Evolutionary conservation across 2,797 vertebrate species (phyloP), one percentile per base, ranked within the genome.

Genomic region (Streptopelia turtur): DNA sequence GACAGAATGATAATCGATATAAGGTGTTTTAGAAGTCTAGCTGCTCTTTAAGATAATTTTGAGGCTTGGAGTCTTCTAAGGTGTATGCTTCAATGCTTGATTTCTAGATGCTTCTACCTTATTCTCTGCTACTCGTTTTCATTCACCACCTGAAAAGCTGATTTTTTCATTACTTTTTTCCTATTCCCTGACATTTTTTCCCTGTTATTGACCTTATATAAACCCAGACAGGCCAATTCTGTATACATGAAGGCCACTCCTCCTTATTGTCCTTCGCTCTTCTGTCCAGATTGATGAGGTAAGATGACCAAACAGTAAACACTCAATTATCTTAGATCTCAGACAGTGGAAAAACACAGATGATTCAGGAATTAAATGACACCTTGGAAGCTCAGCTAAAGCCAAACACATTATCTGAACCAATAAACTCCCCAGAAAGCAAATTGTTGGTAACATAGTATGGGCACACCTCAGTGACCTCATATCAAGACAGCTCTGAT

Each of bases 201-300:
- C 47, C 7, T 24, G 10, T 52, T 82, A 17, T 16, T 39, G 10
- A 63, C 23, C 28, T 85, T 55, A 79, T 7, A 57, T 13, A 69
- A 82, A 31, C 5, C 5, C 13, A 80, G 23, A 65, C 12, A 6
- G 16, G 20, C 8, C 20, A 55, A 59, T 5, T 30, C 10, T 13
- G 4, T 22, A 39, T 1, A 3, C 6, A 5, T 6, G 2, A 90
- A 80, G 11, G 66, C 24, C 16, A 33, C 1, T 2, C 10, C 8
- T 63, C 31, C 27, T 14, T 39, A 39, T 3, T 83, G 9, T 41
- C 20, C 14, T 52, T 39, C 39, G 52, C 30, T 65, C 9, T 56
- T 82, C 64, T 63, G 22, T 55, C 24, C 31, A 60, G 22, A 90
- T 0, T 28, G 31, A 47, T 49, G 45, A 0, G 1, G 23, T 12